Evolutionary conservation across 2,797 vertebrate genomes (phyloP), one percentile per base, ranked within the genome.

Genomic region (Leuciscus waleckii): DNA sequence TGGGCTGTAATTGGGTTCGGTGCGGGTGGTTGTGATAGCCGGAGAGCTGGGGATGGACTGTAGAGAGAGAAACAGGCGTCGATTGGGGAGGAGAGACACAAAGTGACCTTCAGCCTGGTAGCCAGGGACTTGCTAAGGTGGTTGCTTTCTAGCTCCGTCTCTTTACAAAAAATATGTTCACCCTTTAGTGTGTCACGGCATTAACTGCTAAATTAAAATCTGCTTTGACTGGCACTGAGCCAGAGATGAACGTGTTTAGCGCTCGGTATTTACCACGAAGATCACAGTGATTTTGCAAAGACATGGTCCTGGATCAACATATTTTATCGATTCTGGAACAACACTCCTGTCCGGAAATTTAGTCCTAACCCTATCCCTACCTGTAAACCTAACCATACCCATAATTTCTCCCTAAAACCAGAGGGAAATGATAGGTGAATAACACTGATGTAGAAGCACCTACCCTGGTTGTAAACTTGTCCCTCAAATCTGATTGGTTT

Each of bases 1-100:
- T 90, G 79, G 82, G 87, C 85, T 92, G 93, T 93, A 94, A 94
- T 94, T 93, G 91, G 86, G 91, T 92, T 92, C 86, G 87, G 88
- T 87, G 88, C 81, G 35, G 85, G 78, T 87, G 88, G 82, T 67
- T 86, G 46, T 46, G 16, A 71, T 88, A 83, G 85, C 37, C 37
- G 2, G 51, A 79, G 83, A 63, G 75, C 51, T 35, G 19, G 67
- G 21, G 75, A 79, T 9, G 61, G 67, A 32, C 19, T 58, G n/a
- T 4, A 73, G 79, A 70, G 67, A 26, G 67, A 80, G 78, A 79
- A 29, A 61, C 21, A 39, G 4, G 23, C 13, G 61, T 51, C 35
- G 11, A 82, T 75, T 78, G 87, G 85, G 63, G 81, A 79, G 73
- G 81, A 86, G 83, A 74, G 79, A 68, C 83, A 84, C 78, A 65